A percentile compares a stretch with the other conserved stretches of the same genome.
These are phyloP conservation scores for Drosophila simulans DNA, from an alignment of 1,140 invertebrate genomes.

Conservation along the genomic window DNA sequence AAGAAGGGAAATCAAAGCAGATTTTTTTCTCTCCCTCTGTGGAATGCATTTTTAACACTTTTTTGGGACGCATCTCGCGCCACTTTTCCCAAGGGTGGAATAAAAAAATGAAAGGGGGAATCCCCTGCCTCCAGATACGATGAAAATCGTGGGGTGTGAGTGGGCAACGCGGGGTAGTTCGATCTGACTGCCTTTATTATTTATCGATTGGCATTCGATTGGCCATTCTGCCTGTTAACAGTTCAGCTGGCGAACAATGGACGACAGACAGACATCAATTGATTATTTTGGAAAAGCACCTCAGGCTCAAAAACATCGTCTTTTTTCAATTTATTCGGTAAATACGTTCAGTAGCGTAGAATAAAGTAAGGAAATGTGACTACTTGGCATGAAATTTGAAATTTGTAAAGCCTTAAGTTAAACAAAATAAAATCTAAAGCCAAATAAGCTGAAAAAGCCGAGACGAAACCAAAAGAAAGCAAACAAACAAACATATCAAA, in stretches of 20 bases:
- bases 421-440: not conserved
- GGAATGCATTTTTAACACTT: conserved; percentile 52
- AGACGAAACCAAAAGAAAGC: conserved; percentile 6
- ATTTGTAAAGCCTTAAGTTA: conserved; percentile 1
- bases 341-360: no score
- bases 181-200: conserved; percentile 64
- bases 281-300: not conserved
- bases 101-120: conserved; percentile 9
- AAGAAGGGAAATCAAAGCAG: conserved; percentile 35
- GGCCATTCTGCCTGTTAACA: conserved; percentile 69
- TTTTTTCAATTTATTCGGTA: no score
- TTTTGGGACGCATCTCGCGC: conserved; percentile 41
- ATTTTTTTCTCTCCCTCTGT: conserved; percentile 12
- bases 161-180: conserved; percentile 19
- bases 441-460: not conserved
- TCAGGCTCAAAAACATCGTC: not conserved
- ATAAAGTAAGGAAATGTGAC: no score
- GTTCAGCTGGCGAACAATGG: conserved; percentile 1
- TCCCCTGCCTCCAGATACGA: not conserved
- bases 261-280: not conserved
- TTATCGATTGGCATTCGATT: conserved; percentile 79
- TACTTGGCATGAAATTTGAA: no score
- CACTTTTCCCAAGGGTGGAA: conserved; percentile 46
- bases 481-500: conserved; percentile 43
- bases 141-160: conserved; percentile 2